These are phyloP conservation scores for Dinomys branickii DNA, from an alignment of 2,113 vertebrate genomes.

Conservation along the genomic window DNA sequence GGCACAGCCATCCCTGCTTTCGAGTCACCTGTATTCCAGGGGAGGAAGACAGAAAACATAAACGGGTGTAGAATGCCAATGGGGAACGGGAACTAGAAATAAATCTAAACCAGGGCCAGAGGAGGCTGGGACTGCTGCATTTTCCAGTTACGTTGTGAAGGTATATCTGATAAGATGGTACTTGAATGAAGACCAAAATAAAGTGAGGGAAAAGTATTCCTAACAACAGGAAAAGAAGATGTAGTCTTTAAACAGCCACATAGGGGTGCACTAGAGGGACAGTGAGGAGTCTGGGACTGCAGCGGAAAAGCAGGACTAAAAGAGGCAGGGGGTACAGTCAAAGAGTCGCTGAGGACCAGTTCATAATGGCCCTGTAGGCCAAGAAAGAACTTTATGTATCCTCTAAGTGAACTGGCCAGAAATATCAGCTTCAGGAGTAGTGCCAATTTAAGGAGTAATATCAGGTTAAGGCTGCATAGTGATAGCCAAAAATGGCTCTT, in stretches of 20 bases:
- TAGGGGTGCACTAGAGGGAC: not conserved
- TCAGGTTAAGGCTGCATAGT: not conserved
- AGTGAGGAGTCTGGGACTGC: not conserved
- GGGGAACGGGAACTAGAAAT: not conserved
- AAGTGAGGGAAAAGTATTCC: not conserved
- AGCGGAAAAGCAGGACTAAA: not conserved
- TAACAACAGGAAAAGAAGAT: not conserved
- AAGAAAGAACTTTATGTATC: not conserved
- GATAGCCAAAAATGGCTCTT: not conserved
- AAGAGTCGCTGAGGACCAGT: not conserved
- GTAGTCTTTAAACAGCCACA: not conserved
- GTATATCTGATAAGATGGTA: not conserved
- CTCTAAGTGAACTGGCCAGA: constrained; percentile 6
- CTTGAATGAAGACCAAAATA: constrained; percentile 17
- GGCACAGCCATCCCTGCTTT: not conserved
- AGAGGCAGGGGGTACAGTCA: not conserved
- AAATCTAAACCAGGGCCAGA: not conserved
- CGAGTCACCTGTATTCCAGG: not conserved
- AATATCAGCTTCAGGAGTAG: not conserved
- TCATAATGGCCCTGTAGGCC: not conserved
- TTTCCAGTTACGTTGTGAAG: not conserved
- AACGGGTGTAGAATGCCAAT: not conserved
- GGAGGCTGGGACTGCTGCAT: not conserved
- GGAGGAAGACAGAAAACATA: not conserved
- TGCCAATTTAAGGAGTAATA: too few relatives aligned